Base-by-base conservation (phyloP, 2,797 vertebrate species). In the Siniperca undulata region DNA sequence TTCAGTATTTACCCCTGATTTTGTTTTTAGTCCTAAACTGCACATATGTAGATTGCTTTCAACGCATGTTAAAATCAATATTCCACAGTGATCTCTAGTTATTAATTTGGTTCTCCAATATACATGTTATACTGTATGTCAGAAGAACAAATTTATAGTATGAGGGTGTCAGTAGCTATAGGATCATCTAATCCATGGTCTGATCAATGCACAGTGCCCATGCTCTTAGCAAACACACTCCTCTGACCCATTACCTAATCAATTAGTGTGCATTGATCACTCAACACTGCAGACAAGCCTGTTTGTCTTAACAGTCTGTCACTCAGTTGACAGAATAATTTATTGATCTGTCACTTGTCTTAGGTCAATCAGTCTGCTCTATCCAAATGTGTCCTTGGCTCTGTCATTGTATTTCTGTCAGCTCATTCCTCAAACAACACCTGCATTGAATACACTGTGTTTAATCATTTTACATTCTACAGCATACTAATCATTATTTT, bases 161-260 rank as follows among this genome's bases (percentile, higher is more conserved):
- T 20, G 13, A 17, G 3, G 0, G 12, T 40, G 1, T 68, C 27
- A 38, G 27, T 24, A 61, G 50, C 52, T 7, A 5, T 34, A 17
- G 7, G 34, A 70, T 81, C 2, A 27, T 67, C 22, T 58, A 56
- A 66, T 74, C 55, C 3, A 24, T 36, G 14, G 24, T 50, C 16
- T 36, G 61, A 74, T 83, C 55, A 65, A 52, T 77, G 34, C 34
- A 50, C 10, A 17, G n/a, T 74, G 17, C 44, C 40, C 3, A 9
- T 14, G 5, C 68, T 44, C 48, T 79, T 27, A 50, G 40, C 52
- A 77, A 61, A 77, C 22, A 53, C 55, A 17, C 53, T 77, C 13
- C 27, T 68, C 4, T 76, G 50, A 78, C 73, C 22, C 10, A 59
- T 88, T 60, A 77, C 62, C n/a, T 69, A 46, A 88, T 88, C 80